These are phyloP conservation scores for Calliphora vicina DNA, from an alignment of 1,140 invertebrate species.

Conservation along the genomic window DNA sequence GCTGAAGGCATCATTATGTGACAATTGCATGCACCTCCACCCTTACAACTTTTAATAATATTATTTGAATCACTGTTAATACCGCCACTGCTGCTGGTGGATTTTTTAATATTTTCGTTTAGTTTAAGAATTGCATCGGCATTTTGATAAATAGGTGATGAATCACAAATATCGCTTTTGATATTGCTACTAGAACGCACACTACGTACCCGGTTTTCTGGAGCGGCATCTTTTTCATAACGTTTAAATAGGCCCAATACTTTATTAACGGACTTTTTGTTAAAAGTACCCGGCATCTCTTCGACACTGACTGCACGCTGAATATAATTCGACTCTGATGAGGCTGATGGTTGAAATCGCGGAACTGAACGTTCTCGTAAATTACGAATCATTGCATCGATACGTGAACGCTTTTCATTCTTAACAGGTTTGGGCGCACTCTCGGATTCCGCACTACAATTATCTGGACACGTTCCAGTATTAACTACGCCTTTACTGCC, in stretches of 20 bases:
- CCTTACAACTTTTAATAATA: not conserved
- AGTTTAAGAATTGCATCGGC: constrained; percentile 44
- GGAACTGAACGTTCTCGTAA: constrained; percentile 73
- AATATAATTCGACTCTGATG: constrained; percentile 69
- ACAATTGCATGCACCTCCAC: constrained; percentile 30
- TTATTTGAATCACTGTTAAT: not conserved
- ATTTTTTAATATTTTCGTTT: constrained; percentile 45
- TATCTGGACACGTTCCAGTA: not conserved
- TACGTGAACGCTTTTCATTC: constrained; percentile 61
- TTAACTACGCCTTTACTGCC: not conserved
- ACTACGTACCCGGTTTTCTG: constrained; percentile 51
- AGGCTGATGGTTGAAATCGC: constrained; percentile 64
- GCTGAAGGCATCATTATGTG: not conserved
- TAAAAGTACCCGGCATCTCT: constrained; percentile 66
- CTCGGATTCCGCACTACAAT: not conserved
- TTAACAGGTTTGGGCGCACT: constrained; percentile 47
- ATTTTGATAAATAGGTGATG: constrained; percentile 58
- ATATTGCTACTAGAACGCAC: constrained; percentile 60
- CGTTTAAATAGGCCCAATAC: constrained; percentile 78
- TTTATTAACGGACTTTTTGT: constrained; percentile 71
- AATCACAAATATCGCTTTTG: constrained; percentile 48
- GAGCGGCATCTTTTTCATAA: constrained; percentile 66
- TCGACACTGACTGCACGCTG: constrained; percentile 75
- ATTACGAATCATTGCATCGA: constrained; percentile 66
- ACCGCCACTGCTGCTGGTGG: not conserved